Percentiles rank a stretch among this genome's conserved stretches.
Conservation (phyloP, 2,888 invertebrate species). For the Chrysotoxum bicinctum region DNA sequence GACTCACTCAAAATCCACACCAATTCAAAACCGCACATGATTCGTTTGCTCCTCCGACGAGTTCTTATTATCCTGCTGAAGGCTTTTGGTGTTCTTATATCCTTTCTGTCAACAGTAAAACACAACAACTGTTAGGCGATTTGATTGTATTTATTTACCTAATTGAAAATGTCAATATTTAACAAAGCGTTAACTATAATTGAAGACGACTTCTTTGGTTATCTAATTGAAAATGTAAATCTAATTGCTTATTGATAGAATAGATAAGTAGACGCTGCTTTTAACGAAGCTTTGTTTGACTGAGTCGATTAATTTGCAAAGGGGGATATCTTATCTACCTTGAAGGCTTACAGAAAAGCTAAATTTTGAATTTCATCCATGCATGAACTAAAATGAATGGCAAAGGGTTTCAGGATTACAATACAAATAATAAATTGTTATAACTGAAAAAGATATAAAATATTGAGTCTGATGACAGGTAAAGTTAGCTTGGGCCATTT, state of each 20-base stretch:
- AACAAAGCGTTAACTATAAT: constrained; percentile 41
- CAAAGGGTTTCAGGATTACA: neutral
- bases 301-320: neutral
- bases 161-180: constrained; percentile 68
- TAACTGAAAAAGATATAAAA: constrained; percentile 21
- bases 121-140: constrained; percentile 12
- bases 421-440: constrained; percentile 23
- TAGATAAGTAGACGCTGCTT: neutral
- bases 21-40: constrained; percentile 40
- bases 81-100: constrained; percentile 34
- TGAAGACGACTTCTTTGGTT: constrained; percentile 38
- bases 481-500: constrained; percentile 44
- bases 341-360: neutral
- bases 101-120: constrained; percentile 36
- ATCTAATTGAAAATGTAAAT: constrained; percentile 64
- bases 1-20: constrained; percentile 58
- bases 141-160: constrained; percentile 30
- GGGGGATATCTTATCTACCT: neutral
- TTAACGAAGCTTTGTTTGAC: constrained; percentile 9
- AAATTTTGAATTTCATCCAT: constrained; percentile 45
- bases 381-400: constrained; percentile 40
- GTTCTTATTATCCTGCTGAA: neutral
- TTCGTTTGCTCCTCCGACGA: neutral
- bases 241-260: constrained; percentile 34
- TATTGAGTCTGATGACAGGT: constrained; percentile 59